Evolutionary conservation across 2,888 invertebrate genomes (phyloP).

Genomic region (Cloeon dipterum): DNA sequence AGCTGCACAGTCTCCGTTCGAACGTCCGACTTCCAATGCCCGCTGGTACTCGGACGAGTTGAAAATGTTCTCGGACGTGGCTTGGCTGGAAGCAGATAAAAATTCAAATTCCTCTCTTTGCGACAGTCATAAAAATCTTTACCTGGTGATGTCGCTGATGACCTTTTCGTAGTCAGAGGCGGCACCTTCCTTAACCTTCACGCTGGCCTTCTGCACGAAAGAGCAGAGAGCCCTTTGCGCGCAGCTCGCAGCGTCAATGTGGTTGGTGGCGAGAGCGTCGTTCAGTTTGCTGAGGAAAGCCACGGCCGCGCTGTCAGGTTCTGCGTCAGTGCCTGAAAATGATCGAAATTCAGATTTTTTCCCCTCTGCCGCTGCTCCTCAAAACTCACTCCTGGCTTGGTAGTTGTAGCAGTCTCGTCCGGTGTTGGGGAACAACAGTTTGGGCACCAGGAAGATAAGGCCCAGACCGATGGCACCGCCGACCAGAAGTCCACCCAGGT

Average conservation of each 20-base stretch:
- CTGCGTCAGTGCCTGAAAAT: too few species aligned
- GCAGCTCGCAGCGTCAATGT: conserved; percentile 35
- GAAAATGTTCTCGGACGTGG: neutral
- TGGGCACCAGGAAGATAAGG: conserved; percentile 55
- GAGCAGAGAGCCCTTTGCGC: conserved; percentile 35
- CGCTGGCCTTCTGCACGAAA: conserved; percentile 23
- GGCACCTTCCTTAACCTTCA: conserved; percentile 9
- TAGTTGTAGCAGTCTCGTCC: conserved; percentile 31
- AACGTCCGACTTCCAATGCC: conserved; percentile 37
- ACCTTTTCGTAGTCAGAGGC: neutral
- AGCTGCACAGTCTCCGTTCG: conserved; percentile 30
- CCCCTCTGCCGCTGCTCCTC: neutral
- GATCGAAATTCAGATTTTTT: neutral
- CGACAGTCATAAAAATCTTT: neutral
- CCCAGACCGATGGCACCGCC: conserved; percentile 64
- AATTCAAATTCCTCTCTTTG: too few species aligned
- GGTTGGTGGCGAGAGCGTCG: conserved; percentile 25
- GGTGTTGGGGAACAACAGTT: conserved; percentile 42
- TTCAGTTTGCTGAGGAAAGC: conserved; percentile 33
- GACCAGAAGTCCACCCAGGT: conserved; percentile 56
- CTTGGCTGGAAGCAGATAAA: neutral
- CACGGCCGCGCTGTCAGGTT: too few species aligned
- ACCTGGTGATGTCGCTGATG: neutral
- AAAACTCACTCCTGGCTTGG: neutral
- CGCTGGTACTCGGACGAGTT: neutral